Conservation (phyloP, 1,140 invertebrate genomes). For the Steinernema khuongi region DNA sequence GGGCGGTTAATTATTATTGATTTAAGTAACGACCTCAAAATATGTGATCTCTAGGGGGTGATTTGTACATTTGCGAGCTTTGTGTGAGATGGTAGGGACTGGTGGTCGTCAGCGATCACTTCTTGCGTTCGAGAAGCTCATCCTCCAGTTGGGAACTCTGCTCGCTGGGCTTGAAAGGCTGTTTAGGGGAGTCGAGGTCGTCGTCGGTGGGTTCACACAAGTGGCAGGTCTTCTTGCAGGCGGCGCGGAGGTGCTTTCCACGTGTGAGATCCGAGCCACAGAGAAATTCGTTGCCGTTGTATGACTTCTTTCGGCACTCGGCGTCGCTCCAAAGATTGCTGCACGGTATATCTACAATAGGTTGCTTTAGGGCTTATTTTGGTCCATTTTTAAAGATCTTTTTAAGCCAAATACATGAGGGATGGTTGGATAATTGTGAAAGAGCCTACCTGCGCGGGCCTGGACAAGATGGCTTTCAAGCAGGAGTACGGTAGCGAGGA, state of each 20-base stretch:
- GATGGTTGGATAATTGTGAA: too few relatives aligned
- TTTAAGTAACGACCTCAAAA: too few relatives aligned
- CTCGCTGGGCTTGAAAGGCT: neutral
- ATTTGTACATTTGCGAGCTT: conserved; percentile 3
- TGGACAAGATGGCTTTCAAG: neutral
- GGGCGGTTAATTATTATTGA: neutral
- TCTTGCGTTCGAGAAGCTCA: neutral
- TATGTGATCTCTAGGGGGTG: neutral
- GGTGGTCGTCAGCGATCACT: neutral
- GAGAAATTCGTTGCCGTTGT: neutral
- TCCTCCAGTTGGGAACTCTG: too few relatives aligned
- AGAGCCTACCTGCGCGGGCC: neutral
- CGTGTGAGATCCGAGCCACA: neutral
- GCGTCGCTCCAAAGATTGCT: neutral
- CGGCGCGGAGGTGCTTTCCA: neutral
- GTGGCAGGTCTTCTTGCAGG: conserved; percentile 1
- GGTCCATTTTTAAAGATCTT: too few relatives aligned
- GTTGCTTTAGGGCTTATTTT: neutral
- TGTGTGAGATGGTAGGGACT: neutral
- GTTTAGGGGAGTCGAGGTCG: neutral
- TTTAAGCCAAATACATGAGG: too few relatives aligned
- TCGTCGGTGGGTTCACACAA: neutral
- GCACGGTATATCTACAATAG: neutral
- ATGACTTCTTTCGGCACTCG: neutral
- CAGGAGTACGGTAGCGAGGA: neutral